Base-by-base conservation (phyloP, 1,140 invertebrate genomes). In the Calosoma granatense region DNA sequence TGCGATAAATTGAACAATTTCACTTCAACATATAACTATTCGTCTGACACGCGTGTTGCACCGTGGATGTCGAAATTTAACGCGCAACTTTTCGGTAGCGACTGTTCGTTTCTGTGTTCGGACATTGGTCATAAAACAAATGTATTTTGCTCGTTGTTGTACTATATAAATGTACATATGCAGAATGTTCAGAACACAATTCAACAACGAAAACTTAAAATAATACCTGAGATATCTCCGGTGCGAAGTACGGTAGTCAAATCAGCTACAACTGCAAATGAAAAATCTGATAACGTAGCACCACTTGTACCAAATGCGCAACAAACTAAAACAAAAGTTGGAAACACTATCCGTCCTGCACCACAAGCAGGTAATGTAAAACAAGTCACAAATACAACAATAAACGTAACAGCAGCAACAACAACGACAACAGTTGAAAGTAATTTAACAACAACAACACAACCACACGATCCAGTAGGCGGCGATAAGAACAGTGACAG, bases 101-200 rank as follows among this genome's bases (percentile, higher is more conserved):
- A 12, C 4, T 47, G 41, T 17, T 4, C 17, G 9, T 17, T 4
- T 6, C 17, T 47, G 17, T 47, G 41, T 17, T 47, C 41, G 15
- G 41, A 6, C 17, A 47, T 11, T 47, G 9, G 3, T 4, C 41
- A 11, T 4, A 47, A 12, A 17, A 11, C 15, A 47, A 47, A 47
- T 47, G 15, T 47, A 47, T 47, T 47, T 4, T 47, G 41, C 17
- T 47, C 41, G 41, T 12, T 47, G 41, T 47, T 47, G 15, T 47
- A 12, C 17, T 47, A 47, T 47, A 47, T 47, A 12, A 47, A 47
- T 17, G 3, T 4, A 11, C 41, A 47, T 4, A 47, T 47, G 9
- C 9, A 47, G 17, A 30, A 30, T 30, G 14, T 30, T 6, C 4
- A n/a, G n/a, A 30, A 14, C 14, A 30, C 26, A 30, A 30, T 6